Conservation (phyloP, 2,113 vertebrate genomes). For the Sceloporus tristichus region DNA sequence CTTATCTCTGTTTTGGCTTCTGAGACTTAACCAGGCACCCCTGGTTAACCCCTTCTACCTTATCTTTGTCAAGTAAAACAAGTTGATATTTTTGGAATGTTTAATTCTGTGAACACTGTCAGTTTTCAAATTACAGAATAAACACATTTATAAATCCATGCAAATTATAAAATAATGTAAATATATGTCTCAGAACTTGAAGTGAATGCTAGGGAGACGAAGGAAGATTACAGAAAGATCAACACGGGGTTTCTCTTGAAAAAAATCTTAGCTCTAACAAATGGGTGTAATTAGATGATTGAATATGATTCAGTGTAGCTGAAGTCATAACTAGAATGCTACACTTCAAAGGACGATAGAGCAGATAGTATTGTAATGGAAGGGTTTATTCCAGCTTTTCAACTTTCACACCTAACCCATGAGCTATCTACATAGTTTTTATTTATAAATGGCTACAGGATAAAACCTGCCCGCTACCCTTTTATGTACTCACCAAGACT, state of each 20-base stretch:
- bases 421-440: conserved; percentile 38
- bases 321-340: conserved; percentile 68
- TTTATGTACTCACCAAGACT: conserved; percentile 88
- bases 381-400: conserved; percentile 66
- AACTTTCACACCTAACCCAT: conserved; percentile 56
- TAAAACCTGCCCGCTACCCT: conserved; percentile 46
- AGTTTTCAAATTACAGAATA: background rate
- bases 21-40: background rate
- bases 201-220: conserved; percentile 40
- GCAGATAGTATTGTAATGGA: conserved; percentile 58
- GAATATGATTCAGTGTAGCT: conserved; percentile 62
- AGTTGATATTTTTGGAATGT: background rate
- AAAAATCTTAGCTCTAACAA: conserved; percentile 42
- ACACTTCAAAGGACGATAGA: conserved; percentile 51
- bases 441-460: conserved; percentile 59
- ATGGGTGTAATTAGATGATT: conserved; percentile 59
- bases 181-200: conserved; percentile 26
- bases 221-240: conserved; percentile 47
- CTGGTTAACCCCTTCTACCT: no score
- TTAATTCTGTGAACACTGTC: background rate
- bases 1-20: background rate
- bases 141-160: conserved; percentile 26
- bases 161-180: conserved; percentile 35
- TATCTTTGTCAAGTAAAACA: background rate
- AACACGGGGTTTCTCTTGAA: conserved; percentile 36